A percentile compares a stretch with the other conserved stretches of the same genome.
These are phyloP conservation scores for Liodrosophila aerea DNA, from an alignment of 2,888 invertebrate species.

Conservation along the genomic window DNA sequence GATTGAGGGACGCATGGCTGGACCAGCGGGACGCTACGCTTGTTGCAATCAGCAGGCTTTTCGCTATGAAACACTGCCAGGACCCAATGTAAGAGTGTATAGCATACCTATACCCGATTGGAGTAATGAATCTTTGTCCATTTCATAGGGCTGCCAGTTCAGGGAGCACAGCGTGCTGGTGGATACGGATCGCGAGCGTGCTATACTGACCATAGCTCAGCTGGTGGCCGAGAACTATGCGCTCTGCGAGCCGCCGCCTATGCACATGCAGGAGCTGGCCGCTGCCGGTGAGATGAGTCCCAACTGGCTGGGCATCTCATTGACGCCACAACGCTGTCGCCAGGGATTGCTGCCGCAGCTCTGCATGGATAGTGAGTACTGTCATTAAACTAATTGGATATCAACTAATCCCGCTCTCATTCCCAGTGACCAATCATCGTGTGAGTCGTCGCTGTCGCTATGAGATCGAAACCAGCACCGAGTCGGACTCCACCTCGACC, in stretches of 20 bases:
- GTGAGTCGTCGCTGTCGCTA: slow-evolving; percentile 61
- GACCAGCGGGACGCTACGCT: slow-evolving; percentile 90
- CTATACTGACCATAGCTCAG: slow-evolving; percentile 84
- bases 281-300: slow-evolving; percentile 63
- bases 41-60: slow-evolving; percentile 95
- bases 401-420: background rate
- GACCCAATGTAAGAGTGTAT: slow-evolving; percentile 81
- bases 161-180: slow-evolving; percentile 88
- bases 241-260: slow-evolving; percentile 76
- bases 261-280: slow-evolving; percentile 66
- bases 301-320: slow-evolving; percentile 79
- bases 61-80: slow-evolving; percentile 81
- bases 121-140: background rate
- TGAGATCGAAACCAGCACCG: slow-evolving; percentile 79
- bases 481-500: slow-evolving; percentile 77
- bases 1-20: slow-evolving; percentile 84
- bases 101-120: too few relatives aligned
- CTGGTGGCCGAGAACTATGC: slow-evolving; percentile 80
- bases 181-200: slow-evolving; percentile 86
- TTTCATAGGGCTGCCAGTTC: slow-evolving; percentile 87
- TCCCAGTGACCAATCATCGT: slow-evolving; percentile 66
- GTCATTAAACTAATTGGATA: too few relatives aligned
- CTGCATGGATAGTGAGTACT: slow-evolving; percentile 67
- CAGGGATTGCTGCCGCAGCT: slow-evolving; percentile 80
- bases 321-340: slow-evolving; percentile 81